Base-by-base conservation (phyloP, 1,140 invertebrate genomes). In the Leptopilina clavipes region DNA sequence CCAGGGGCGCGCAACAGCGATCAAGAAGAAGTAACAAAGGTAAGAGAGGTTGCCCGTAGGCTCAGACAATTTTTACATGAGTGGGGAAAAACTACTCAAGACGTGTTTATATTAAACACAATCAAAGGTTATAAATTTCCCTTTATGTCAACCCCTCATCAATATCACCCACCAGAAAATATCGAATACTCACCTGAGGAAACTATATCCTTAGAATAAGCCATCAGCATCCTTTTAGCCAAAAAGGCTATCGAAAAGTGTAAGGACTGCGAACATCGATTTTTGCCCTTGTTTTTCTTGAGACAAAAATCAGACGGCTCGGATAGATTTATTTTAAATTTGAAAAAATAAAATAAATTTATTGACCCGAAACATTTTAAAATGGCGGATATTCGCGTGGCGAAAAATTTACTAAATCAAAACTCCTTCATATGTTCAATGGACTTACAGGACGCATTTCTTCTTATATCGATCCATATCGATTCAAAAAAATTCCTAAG, bases 61-160 rank as follows among this genome's bases (percentile, higher is more conserved):
- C 43, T 80, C 45, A 71, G 25, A 40, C 22, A 37, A 9, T 79
- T 76, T 56, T n/a, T 73, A 19, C 48, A 75, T 37, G 71, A 73
- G 11, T 82, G 79, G 79, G 70, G 71, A 52, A 31, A 70, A 0
- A 76, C 80, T 7, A 82, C 81, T 9, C 59, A 52, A n/a, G 79
- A 80, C 44, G 72, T 2, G 6, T 75, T 78, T 52, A 44, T 81
- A 45, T 14, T 79, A 11, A 48, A 54, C 9, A 74, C 59, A 14
- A 48, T 81, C n/a, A 54, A 70, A 11, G 77, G 80, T n/a, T 83
- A 79, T 74, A 77, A 79, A 75, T 80, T 84, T n/a, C 54, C 70
- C 0, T 82, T 82, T 70, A 11, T 7, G 8, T 43, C 11, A 12
- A 40, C 43, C 18, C 59, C 72, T 3, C 17, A 17, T 54, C 76